A percentile compares a stretch with the other conserved stretches of the same genome.
These are phyloP conservation scores for Wiebesia pumilae DNA, from an alignment of 1,140 invertebrate species.

Conservation along the genomic window DNA sequence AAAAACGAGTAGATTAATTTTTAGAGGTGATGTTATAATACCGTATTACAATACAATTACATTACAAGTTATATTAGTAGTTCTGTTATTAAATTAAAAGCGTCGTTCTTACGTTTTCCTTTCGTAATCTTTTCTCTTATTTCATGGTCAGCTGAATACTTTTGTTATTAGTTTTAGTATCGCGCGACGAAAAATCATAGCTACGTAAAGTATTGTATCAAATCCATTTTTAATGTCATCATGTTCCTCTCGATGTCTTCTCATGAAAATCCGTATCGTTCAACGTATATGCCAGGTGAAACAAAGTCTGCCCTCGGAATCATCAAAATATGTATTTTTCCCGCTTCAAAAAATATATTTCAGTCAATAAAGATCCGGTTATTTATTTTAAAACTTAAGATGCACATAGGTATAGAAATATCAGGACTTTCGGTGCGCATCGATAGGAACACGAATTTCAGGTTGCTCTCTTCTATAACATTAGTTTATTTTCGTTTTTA, in stretches of 20 bases:
- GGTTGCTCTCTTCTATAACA: conserved; percentile 33
- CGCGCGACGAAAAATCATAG: conserved; percentile 17
- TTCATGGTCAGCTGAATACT: conserved; percentile 14
- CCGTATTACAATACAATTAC: conserved; percentile 68
- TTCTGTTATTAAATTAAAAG: conserved; percentile 69
- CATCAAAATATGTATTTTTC: conserved; percentile 47
- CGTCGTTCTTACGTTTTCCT: conserved; percentile 59
- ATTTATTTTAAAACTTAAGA: conserved; percentile 34
- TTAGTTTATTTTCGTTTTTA: conserved; percentile 31
- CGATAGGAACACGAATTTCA: conserved; percentile 49
- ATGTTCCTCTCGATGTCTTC: conserved; percentile 50
- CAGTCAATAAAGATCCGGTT: conserved; percentile 8
- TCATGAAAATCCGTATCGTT: conserved; percentile 28
- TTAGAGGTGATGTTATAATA: conserved; percentile 64
- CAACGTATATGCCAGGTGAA: not conserved
- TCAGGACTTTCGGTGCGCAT: conserved; percentile 46
- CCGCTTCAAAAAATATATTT: conserved; percentile 47
- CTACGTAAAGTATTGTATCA: conserved; percentile 25
- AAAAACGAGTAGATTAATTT: conserved; percentile 64
- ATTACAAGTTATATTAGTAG: conserved; percentile 67
- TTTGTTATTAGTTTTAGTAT: not conserved
- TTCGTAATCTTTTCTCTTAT: conserved; percentile 49
- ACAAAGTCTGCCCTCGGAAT: conserved; percentile 5
- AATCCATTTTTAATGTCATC: conserved; percentile 23
- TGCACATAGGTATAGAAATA: conserved; percentile 34